Percentiles rank a stretch among this genome's conserved stretches.
Evolutionary conservation across 2,113 vertebrate genomes (phyloP).

Genomic region (Triplophysa tibetana): DNA sequence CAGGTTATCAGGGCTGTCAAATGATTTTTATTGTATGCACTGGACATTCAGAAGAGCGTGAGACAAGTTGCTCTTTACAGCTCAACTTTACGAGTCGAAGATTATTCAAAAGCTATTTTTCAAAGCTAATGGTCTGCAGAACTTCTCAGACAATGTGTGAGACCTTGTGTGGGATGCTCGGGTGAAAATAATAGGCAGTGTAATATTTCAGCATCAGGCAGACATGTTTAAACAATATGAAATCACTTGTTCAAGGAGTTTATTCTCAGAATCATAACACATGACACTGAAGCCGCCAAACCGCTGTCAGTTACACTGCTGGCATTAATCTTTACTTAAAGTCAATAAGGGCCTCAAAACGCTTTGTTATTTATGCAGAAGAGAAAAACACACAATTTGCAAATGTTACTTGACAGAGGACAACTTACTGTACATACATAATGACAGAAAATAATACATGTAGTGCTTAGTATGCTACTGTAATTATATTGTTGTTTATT

Average conservation of each 20-base stretch:
- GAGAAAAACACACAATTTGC: not conserved
- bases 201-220: constrained; percentile 51
- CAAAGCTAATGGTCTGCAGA: constrained; percentile 42
- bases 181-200: constrained; percentile 39
- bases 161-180: constrained; percentile 35
- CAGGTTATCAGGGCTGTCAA: constrained; percentile 52
- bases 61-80: constrained; percentile 66
- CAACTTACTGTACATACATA: not conserved
- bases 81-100: constrained; percentile 65
- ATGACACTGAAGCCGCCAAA: constrained; percentile 52
- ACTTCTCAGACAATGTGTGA: not conserved
- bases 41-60: constrained; percentile 61
- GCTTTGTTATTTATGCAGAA: constrained; percentile 4
- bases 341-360: too few species aligned
- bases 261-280: constrained; percentile 57
- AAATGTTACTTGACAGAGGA: not conserved
- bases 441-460: too few species aligned
- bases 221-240: constrained; percentile 59
- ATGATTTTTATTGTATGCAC: constrained; percentile 66
- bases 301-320: constrained; percentile 53
- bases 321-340: constrained; percentile 4
- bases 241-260: constrained; percentile 64
- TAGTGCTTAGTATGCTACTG: too few species aligned
- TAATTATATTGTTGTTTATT: not conserved
- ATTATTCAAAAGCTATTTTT: constrained; percentile 58